Evolutionary conservation across 2,888 invertebrate genomes (phyloP), one percentile per base, ranked within the genome.

Genomic region (Pardosa pseudoannulata): DNA sequence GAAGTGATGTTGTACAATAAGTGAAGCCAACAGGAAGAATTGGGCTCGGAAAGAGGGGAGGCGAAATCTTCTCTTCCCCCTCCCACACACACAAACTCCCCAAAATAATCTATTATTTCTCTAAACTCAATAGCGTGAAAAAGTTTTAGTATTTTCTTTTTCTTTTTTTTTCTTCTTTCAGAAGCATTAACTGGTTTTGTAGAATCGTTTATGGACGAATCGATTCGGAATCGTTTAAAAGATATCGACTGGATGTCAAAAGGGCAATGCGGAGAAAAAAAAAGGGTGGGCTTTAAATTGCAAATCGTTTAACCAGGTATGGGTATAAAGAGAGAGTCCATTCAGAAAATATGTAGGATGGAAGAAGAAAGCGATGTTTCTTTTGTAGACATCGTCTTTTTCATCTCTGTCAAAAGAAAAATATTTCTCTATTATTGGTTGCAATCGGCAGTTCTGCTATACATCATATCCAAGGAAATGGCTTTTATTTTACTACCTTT

Each of bases 41-140:
- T 39, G 19, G n/a, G 76, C 31, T 50, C n/a, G n/a, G n/a, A 50
- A 67, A 56, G 46, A 32, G 29, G 71, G 36, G 39, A 39, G 50
- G 28, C 29, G 16, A 56, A 56, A 23, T 23, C 23, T n/a, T 23
- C 23, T n/a, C n/a, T n/a, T n/a, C n/a, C n/a, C n/a, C n/a, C n/a
- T n/a, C n/a, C n/a, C n/a, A n/a, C n/a, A n/a, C n/a, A n/a, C n/a
- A n/a, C n/a, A n/a, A n/a, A n/a, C n/a, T n/a, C 23, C 56, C 56
- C 56, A 65, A 72, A 76, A 85, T 85, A 85, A 85, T 85, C 83
- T 85, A 85, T 83, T 83, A 82, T 85, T 78, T 78, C 78, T 68
- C 62, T 78, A 68, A 78, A 78, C 72, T 78, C 83, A 85, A 85
- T 85, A 72, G 78, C 32, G 71, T 36, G 72, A 36, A 85, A 71